These are phyloP conservation scores for Cosmia trapezina DNA, from an alignment of 2,888 invertebrate species.

Conservation along the genomic window DNA sequence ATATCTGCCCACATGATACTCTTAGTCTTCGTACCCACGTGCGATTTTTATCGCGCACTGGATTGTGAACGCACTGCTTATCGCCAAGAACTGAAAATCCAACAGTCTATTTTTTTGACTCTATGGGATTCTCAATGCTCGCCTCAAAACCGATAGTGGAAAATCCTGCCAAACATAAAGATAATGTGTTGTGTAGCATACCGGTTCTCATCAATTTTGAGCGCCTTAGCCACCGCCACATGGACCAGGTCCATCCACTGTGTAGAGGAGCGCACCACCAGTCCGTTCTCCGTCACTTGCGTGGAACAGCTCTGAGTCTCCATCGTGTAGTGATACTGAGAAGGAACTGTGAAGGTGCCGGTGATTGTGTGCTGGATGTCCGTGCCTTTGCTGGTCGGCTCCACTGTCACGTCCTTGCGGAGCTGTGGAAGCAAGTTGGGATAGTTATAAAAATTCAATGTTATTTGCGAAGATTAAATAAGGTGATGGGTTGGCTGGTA, in stretches of 20 bases:
- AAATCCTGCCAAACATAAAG: not conserved
- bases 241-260: constrained; percentile 92
- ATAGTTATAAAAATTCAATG: not conserved
- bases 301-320: constrained; percentile 92
- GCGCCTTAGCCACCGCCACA: constrained; percentile 87
- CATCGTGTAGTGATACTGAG: constrained; percentile 95
- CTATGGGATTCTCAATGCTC: not conserved
- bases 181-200: constrained; percentile 69
- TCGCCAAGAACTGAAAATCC: not conserved
- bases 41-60: not conserved
- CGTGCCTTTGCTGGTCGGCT: constrained; percentile 79
- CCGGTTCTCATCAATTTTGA: constrained; percentile 91
- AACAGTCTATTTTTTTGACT: not conserved
- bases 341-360: constrained; percentile 89
- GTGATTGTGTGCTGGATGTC: constrained; percentile 88
- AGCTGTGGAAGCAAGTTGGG: constrained; percentile 70
- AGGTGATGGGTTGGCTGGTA: too few relatives aligned
- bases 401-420: constrained; percentile 75
- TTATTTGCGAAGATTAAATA: too few relatives aligned
- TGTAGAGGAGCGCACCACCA: constrained; percentile 87
- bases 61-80: not conserved
- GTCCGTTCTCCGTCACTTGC: constrained; percentile 68
- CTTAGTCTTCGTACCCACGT: not conserved
- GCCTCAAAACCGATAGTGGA: not conserved
- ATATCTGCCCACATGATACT: not conserved